These are phyloP conservation scores for Scalopus aquaticus DNA, from an alignment of 2,113 vertebrate genomes.

Conservation along the genomic window DNA sequence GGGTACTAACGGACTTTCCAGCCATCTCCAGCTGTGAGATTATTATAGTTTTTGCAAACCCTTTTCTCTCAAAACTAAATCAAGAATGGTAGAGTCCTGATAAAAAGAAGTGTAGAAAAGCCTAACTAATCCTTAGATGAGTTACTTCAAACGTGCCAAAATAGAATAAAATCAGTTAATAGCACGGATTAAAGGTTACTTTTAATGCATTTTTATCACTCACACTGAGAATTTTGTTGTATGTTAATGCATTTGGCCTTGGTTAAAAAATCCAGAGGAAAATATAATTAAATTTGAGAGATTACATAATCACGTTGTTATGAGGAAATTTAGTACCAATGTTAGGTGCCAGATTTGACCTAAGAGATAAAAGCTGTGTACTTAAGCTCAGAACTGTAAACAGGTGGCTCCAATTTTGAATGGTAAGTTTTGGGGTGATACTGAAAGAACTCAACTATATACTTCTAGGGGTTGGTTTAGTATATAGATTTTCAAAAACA, in stretches of 20 bases:
- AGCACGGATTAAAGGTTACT: slow-evolving; percentile 67
- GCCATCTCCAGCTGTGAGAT: slow-evolving; percentile 64
- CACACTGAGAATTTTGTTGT: slow-evolving; percentile 64
- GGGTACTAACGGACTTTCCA: slow-evolving; percentile 57
- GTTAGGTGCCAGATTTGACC: slow-evolving; percentile 58
- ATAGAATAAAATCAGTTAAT: slow-evolving; percentile 72
- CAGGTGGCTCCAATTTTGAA: slow-evolving; percentile 64
- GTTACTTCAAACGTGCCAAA: slow-evolving; percentile 71
- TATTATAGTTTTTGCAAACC: slow-evolving; percentile 78
- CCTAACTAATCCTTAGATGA: slow-evolving; percentile 68
- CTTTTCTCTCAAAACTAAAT: slow-evolving; percentile 76
- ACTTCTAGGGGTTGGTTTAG: neutral
- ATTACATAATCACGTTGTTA: slow-evolving; percentile 56
- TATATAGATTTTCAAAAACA: slow-evolving; percentile 20
- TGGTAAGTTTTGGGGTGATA: neutral
- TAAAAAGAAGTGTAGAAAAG: slow-evolving; percentile 78
- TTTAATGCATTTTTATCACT: slow-evolving; percentile 67
- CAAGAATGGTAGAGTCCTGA: slow-evolving; percentile 70
- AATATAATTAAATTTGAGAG: slow-evolving; percentile 66
- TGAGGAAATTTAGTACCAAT: slow-evolving; percentile 63
- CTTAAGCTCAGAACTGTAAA: slow-evolving; percentile 9
- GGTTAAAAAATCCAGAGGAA: slow-evolving; percentile 43
- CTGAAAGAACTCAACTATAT: neutral
- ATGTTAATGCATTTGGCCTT: slow-evolving; percentile 74
- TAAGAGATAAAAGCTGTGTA: slow-evolving; percentile 45